Conservation (phyloP, 2,113 vertebrate genomes). For the Cnemophilus loriae region DNA sequence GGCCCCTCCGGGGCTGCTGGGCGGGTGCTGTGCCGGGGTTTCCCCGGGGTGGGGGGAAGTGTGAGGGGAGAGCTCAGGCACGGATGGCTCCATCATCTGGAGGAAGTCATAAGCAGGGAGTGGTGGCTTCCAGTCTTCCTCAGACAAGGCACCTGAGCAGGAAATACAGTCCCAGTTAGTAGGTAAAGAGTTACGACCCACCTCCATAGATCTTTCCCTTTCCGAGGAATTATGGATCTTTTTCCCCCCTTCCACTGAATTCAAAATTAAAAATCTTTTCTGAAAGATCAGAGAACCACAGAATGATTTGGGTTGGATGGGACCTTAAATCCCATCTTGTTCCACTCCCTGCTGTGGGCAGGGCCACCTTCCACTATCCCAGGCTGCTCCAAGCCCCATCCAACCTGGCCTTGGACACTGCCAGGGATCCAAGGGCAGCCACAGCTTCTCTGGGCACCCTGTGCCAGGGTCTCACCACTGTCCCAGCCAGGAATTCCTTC, state of each 20-base stretch:
- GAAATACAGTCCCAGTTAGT: not conserved
- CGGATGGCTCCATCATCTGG: conserved; percentile 79
- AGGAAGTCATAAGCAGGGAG: conserved; percentile 86
- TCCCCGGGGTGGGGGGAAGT: not conserved
- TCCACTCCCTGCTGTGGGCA: not conserved
- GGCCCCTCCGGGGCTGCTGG: not conserved
- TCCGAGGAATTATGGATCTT: not conserved
- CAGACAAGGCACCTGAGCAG: conserved; percentile 76
- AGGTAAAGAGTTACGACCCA: not conserved
- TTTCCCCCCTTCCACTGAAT: not conserved
- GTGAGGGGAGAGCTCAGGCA: conserved; percentile 45
- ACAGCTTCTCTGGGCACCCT: not conserved
- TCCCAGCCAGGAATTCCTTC: fast-evolving
- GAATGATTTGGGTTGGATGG: not conserved
- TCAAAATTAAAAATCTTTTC: not conserved
- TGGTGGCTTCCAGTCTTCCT: conserved; percentile 80
- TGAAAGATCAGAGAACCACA: not conserved
- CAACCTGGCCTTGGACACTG: fast-evolving
- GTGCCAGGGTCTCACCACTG: fast-evolving
- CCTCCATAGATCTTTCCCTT: not conserved
- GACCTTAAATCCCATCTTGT: fast-evolving
- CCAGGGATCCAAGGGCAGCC: not conserved
- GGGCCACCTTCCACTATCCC: fast-evolving
- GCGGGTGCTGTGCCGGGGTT: not conserved
- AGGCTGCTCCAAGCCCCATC: fast-evolving